These are phyloP conservation scores for Rutpela maculata DNA, from an alignment of 2,888 invertebrate genomes.

Conservation along the genomic window DNA sequence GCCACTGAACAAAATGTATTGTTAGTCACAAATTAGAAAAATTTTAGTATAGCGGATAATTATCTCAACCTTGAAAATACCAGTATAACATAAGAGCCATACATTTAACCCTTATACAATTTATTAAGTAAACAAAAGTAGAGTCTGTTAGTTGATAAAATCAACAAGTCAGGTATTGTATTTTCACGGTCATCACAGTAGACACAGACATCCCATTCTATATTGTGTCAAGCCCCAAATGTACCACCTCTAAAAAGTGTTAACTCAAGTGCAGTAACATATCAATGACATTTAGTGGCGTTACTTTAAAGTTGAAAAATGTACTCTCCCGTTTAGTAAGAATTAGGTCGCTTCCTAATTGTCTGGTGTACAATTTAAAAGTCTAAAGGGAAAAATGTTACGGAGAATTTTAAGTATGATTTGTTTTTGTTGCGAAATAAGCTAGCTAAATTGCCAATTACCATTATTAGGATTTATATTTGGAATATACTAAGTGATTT, in stretches of 20 bases:
- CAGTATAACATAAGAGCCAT: slow-evolving; percentile 1
- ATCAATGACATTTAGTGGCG: neutral
- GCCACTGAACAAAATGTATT: neutral
- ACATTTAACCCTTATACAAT: slow-evolving; percentile 19
- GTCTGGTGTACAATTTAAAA: neutral
- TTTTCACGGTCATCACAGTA: slow-evolving; percentile 19
- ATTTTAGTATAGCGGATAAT: neutral
- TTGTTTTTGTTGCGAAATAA: neutral
- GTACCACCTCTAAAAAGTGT: neutral
- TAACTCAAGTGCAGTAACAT: neutral
- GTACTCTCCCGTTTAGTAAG: neutral
- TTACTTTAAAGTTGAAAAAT: neutral
- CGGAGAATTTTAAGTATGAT: neutral
- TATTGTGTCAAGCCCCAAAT: slow-evolving; percentile 10
- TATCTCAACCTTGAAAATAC: slow-evolving; percentile 29
- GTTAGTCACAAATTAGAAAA: neutral
- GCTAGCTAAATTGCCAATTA: slow-evolving; percentile 9
- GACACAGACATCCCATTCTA: slow-evolving; percentile 7
- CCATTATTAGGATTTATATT: too few species aligned
- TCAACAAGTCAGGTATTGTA: slow-evolving; percentile 31
- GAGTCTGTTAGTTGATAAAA: slow-evolving; percentile 30
- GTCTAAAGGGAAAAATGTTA: neutral
- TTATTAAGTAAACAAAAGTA: slow-evolving; percentile 24
- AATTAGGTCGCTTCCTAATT: neutral
- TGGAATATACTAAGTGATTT: too few species aligned